Conservation (phyloP, 2,797 vertebrate genomes). For the Pagetopsis macropterus region DNA sequence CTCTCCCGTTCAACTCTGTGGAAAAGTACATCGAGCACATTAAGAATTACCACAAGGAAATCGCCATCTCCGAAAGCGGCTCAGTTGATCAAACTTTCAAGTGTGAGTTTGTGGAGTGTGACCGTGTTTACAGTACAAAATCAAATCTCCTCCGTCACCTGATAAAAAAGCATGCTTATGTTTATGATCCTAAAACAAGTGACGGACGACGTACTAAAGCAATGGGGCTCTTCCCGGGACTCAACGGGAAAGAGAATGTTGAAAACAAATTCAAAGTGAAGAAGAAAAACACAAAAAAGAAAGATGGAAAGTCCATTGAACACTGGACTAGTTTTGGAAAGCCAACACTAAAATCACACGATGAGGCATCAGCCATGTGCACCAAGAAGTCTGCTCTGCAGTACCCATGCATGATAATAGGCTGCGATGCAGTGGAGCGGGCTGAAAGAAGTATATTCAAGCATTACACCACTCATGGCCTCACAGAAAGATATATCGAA, state of each 20-base stretch:
- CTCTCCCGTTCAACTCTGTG: conserved; percentile 90
- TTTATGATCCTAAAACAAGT: conserved; percentile 82
- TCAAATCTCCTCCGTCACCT: conserved; percentile 97
- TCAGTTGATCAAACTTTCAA: conserved; percentile 91
- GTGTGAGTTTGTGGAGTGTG: conserved; percentile 93
- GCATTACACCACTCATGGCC: conserved; percentile 96
- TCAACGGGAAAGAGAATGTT: conserved; percentile 87
- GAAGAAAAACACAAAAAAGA: conserved; percentile 82
- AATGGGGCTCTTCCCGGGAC: conserved; percentile 74
- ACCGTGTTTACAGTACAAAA: conserved; percentile 96
- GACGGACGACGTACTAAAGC: conserved; percentile 74
- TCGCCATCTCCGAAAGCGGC: conserved; percentile 85
- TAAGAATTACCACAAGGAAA: conserved; percentile 91
- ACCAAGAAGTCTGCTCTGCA: conserved; percentile 90
- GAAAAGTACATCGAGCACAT: conserved; percentile 95
- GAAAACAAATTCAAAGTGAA: conserved; percentile 82
- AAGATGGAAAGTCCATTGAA: conserved; percentile 80
- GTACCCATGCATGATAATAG: conserved; percentile 98
- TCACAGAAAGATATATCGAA: conserved; percentile 93
- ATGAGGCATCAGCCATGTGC: conserved; percentile 92
- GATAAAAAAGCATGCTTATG: conserved; percentile 96
- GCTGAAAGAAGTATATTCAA: conserved; percentile 94
- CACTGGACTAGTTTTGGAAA: conserved; percentile 89
- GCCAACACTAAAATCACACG: conserved; percentile 91
- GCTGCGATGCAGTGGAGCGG: conserved; percentile 92